Percentiles rank a stretch among this genome's conserved stretches.
These are phyloP conservation scores for Dreissena rostriformis DNA, from an alignment of 1,140 invertebrate genomes.

Conservation along the genomic window DNA sequence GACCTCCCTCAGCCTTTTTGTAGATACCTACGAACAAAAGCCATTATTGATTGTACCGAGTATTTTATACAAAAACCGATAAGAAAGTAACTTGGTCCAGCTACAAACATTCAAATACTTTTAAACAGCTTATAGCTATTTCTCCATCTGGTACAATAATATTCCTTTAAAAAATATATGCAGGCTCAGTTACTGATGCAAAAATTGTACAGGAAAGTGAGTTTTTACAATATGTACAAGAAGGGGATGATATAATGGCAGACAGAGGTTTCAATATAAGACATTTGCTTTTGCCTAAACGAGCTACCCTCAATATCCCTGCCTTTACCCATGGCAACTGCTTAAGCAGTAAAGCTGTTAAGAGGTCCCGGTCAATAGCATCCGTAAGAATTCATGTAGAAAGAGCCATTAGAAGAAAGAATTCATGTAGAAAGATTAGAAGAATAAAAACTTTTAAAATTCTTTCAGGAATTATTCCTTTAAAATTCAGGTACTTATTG, in stretches of 20 bases:
- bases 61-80: conserved; percentile 30
- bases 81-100: conserved; percentile 32
- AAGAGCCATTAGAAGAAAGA: not conserved
- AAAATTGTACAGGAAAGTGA: conserved; percentile 7
- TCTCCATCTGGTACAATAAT: conserved; percentile 18
- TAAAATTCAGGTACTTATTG: conserved; percentile 26
- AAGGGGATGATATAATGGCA: conserved; percentile 23
- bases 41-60: conserved; percentile 41
- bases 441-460: conserved; percentile 47
- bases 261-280: conserved; percentile 36
- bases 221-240: conserved; percentile 12
- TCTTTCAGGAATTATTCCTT: conserved; percentile 15
- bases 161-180: conserved; percentile 14
- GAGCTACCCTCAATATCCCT: conserved; percentile 21
- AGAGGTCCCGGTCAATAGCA: too few relatives aligned
- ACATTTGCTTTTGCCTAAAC: conserved; percentile 3
- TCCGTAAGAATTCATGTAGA: not conserved
- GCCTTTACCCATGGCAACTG: conserved; percentile 23
- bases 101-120: conserved; percentile 30
- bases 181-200: conserved; percentile 15
- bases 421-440: conserved; percentile 40
- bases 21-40: conserved; percentile 7
- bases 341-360: too few relatives aligned
- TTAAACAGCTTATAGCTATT: conserved; percentile 25
- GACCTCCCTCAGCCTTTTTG: conserved; percentile 3